phyloP scores from a whole-genome alignment of 2,797 vertebrate species.

The Masticophis lateralis region DNA sequence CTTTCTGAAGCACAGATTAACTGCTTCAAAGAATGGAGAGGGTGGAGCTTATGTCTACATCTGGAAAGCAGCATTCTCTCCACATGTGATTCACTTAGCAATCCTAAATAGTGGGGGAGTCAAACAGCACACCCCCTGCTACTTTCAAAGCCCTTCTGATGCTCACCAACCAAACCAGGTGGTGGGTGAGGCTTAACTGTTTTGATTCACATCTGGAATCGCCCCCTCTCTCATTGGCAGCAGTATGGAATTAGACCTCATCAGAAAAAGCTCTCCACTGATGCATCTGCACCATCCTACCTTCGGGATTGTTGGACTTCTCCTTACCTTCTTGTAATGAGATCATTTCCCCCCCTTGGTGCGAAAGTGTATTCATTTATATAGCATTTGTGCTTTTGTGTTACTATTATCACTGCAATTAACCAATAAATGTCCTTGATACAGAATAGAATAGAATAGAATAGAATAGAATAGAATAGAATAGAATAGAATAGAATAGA shows the following conservation, averaged over 20 bases:
- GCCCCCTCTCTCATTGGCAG: neutral
- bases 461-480: no score
- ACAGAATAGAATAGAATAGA: no score
- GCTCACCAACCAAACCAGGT: neutral
- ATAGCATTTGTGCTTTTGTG: conserved; percentile 37
- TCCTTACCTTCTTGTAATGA: neutral
- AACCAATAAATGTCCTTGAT: neutral
- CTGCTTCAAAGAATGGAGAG: neutral
- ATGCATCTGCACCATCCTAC: neutral
- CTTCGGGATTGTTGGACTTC: neutral
- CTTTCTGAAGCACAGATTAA: neutral
- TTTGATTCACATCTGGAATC: neutral
- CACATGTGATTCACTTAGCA: neutral
- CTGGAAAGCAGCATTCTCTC: conserved; percentile 49
- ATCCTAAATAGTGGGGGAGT: neutral
- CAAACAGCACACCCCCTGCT: neutral
- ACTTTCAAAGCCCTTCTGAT: neutral
- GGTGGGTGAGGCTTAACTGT: neutral
- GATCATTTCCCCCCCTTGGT: neutral
- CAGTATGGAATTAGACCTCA: neutral
- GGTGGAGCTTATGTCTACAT: neutral
- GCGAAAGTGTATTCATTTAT: conserved; percentile 35
- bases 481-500: no score
- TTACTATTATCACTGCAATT: neutral
- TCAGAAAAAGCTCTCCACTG: neutral